Conservation (phyloP, 2,113 vertebrate genomes). For the Daphoenositta chrysoptera region DNA sequence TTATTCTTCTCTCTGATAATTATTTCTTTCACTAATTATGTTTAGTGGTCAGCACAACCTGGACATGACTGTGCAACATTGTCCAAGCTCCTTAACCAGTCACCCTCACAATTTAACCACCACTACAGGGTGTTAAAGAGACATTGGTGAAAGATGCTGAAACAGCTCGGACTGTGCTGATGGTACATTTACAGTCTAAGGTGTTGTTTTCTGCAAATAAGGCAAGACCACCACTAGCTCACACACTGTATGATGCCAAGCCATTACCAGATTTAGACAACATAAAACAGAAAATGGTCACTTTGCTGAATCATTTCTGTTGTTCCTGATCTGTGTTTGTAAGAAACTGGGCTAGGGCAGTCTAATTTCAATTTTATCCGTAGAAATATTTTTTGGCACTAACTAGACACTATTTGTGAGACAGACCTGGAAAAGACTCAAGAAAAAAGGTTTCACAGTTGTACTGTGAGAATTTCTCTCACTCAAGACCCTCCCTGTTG, state of each 20-base stretch:
- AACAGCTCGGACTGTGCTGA: background rate
- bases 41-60: background rate
- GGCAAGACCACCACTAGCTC: background rate
- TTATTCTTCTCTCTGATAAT: background rate
- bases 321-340: background rate
- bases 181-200: background rate
- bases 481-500: background rate
- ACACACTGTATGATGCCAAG: fast-evolving
- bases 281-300: background rate
- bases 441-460: background rate
- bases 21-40: background rate
- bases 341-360: background rate
- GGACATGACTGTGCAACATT: background rate
- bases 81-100: background rate
- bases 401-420: background rate
- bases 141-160: background rate
- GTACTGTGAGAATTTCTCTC: background rate
- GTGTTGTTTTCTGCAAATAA: background rate
- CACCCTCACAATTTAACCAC: background rate
- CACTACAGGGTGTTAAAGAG: background rate
- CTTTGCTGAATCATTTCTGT: background rate
- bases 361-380: background rate
- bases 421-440: background rate
- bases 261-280: background rate
- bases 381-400: background rate